Base-by-base conservation (phyloP, 2,888 invertebrate genomes). In the Eristalis pertinax region DNA sequence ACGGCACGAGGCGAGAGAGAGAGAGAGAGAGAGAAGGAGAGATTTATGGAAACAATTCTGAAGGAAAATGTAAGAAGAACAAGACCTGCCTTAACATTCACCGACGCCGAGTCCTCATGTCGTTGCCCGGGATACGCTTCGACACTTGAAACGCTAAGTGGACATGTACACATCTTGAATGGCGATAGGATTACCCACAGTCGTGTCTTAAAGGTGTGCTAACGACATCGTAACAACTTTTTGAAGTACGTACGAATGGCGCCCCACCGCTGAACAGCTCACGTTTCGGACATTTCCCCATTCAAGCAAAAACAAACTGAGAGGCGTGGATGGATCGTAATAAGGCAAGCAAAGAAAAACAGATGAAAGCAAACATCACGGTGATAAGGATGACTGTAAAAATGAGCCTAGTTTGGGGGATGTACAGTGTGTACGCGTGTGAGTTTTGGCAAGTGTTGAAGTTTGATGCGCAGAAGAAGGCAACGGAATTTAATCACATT, bases 301-400 rank as follows among this genome's bases (percentile, higher is more conserved):
- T 32, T 32, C 5, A 76, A 24, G 15, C 38, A 56, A 11, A 56
- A 63, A 65, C 24, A 50, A 38, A 13, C 11, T n/a, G n/a, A 7
- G 62, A 35, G 24, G 26, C 35, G 50, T 24, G 69, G 26, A 41
- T 15, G 15, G 26, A 41, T 22, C 41, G 8, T 35, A 62, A 35
- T 41, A 64, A 11, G 65, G n/a, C 24, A 41, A n/a, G 60, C 19
- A 43, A 38, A 22, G 60, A 32, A 41, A 19, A 60, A 11, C 29
- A 19, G 15, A 22, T 38, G 13, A 38, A 38, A 38, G 38, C 11
- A 29, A 65, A 50, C 43, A 60, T 69, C 58, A 67, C 60, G 32
- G 74, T 22, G 65, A 75, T 70, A 79, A 84, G 80, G 80, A 62
- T 65, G 69, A 79, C 50, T 79, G 65, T 74, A 43, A 79, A 69